Conservation (phyloP, 2,113 vertebrate genomes). For the Calidris pygmaea region DNA sequence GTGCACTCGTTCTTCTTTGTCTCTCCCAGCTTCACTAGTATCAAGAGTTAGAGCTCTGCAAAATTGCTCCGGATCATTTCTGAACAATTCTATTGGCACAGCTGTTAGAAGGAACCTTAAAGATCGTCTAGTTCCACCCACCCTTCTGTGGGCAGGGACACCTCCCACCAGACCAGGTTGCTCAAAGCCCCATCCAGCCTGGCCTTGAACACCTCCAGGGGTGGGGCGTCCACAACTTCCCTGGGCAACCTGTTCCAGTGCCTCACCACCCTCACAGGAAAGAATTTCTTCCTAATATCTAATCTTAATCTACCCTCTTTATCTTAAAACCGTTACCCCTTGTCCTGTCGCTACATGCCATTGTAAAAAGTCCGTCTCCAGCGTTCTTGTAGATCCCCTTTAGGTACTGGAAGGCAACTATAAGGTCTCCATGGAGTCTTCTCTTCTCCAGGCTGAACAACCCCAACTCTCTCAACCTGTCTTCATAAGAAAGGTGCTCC, state of each 20-base stretch:
- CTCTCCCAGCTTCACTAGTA: neutral
- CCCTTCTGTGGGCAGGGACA: neutral
- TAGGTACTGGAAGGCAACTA: neutral
- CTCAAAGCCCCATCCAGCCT: neutral
- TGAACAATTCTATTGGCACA: neutral
- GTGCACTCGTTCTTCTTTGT: neutral
- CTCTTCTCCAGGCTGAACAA: neutral
- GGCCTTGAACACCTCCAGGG: neutral
- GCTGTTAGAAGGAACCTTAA: neutral
- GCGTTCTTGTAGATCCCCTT: neutral
- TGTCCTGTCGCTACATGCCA: neutral
- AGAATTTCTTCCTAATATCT: neutral
- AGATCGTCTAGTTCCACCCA: neutral
- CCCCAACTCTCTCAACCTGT: neutral
- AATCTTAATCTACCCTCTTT: neutral
- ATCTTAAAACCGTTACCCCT: neutral
- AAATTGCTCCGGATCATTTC: neutral
- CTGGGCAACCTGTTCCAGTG: neutral
- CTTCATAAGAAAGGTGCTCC: neutral
- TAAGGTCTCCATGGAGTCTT: neutral
- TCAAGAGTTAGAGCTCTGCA: neutral
- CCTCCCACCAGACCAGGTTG: neutral
- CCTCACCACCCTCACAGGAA: neutral
- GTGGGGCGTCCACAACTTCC: neutral
- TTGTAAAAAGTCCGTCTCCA: neutral